A percentile compares a stretch with the other conserved stretches of the same genome.
Evolutionary conservation across 2,113 vertebrate genomes (phyloP).

Genomic region (Caracal caracal): DNA sequence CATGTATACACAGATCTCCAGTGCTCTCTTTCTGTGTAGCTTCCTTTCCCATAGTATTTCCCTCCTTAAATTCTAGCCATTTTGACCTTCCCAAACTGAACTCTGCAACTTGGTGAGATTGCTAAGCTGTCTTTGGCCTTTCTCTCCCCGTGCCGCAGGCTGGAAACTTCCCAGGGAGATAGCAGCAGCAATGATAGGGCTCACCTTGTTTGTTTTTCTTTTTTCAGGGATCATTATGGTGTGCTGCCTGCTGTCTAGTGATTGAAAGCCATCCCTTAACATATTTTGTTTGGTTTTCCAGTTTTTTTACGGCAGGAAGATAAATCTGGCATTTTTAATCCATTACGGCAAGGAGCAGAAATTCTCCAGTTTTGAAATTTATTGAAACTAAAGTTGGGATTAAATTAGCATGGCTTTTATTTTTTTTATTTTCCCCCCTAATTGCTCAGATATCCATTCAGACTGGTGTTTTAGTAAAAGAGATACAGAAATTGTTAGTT

Average conservation of each 20-base stretch:
- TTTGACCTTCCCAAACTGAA: not conserved
- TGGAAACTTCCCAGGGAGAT: not conserved
- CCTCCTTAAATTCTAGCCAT: not conserved
- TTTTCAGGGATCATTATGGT: not conserved
- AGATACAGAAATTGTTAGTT: not conserved
- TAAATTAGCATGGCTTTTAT: not conserved
- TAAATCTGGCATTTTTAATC: not conserved
- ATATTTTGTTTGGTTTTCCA: not conserved
- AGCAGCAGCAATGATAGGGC: not conserved
- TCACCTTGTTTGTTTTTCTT: not conserved
- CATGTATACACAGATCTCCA: not conserved
- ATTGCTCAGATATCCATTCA: not conserved
- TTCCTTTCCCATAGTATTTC: not conserved
- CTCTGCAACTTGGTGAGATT: not conserved
- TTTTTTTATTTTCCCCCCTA: not conserved
- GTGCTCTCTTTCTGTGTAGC: not conserved
- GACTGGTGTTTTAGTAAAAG: not conserved
- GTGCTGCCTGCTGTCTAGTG: not conserved
- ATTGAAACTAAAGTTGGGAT: not conserved
- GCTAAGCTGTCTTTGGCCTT: not conserved
- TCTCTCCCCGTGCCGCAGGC: not conserved
- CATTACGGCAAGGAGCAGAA: not conserved
- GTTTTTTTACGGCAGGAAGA: not conserved
- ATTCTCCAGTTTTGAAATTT: not conserved
- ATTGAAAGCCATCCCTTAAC: not conserved